Evolutionary conservation across 2,113 vertebrate genomes (phyloP).

Genomic region (Anarrhichthys ocellatus): DNA sequence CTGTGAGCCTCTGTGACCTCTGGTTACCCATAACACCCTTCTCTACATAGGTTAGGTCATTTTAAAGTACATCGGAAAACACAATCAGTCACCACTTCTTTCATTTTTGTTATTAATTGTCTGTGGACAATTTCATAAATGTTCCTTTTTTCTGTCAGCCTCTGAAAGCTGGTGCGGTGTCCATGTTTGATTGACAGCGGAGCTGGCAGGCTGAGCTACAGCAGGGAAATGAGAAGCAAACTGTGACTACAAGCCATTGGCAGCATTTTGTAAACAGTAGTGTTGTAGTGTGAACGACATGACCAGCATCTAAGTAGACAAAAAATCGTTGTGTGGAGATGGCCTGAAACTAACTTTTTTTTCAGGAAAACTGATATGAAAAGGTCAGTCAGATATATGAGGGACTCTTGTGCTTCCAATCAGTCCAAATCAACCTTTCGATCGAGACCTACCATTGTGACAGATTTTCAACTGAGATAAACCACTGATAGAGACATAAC

Average conservation of each 20-base stretch:
- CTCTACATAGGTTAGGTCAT: not conserved
- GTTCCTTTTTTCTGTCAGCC: not conserved
- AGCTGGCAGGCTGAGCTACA: not conserved
- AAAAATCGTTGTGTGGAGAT: no score
- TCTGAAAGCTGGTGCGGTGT: not conserved
- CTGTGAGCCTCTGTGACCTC: not conserved
- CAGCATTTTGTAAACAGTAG: not conserved
- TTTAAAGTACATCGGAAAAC: not conserved
- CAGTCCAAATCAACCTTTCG: no score
- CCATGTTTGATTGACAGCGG: not conserved
- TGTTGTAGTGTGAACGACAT: no score
- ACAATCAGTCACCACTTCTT: not conserved
- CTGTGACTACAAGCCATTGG: not conserved
- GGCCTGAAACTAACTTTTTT: not conserved
- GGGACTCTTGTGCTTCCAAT: no score
- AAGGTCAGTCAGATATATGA: no score
- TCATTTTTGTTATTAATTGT: no score
- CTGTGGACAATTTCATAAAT: not conserved
- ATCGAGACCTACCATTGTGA: no score
- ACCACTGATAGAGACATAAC: not conserved
- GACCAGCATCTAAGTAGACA: not conserved
- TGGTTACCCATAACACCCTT: not conserved
- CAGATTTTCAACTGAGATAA: no score
- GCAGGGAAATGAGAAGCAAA: slow-evolving; percentile 1
- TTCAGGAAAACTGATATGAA: no score